Evolutionary conservation across 1,140 invertebrate species (phyloP).

Genomic region (Penaeus chinensis): DNA sequence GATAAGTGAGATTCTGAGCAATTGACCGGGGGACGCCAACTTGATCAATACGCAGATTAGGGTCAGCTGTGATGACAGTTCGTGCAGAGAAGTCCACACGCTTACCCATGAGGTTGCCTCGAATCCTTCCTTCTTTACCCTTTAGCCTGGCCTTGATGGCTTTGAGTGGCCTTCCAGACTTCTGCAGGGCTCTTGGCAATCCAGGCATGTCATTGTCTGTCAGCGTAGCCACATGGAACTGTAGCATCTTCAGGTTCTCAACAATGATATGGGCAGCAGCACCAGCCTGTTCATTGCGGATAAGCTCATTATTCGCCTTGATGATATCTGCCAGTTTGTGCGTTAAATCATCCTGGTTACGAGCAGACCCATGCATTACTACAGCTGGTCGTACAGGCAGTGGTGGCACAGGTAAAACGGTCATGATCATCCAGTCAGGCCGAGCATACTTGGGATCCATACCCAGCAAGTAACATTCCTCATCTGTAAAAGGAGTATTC

Average conservation of each 20-base stretch:
- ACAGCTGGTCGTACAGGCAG: conserved; percentile 92
- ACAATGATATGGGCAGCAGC: conserved; percentile 96
- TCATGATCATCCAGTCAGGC: conserved; percentile 98
- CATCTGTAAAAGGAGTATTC: conserved; percentile 74
- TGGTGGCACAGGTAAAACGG: conserved; percentile 81
- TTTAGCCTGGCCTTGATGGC: conserved; percentile 85
- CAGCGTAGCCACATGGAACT: conserved; percentile 98
- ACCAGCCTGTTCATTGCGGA: conserved; percentile 94
- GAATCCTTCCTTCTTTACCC: conserved; percentile 95
- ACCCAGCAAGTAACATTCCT: conserved; percentile 94
- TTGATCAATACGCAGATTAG: conserved; percentile 97
- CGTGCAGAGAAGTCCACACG: conserved; percentile 99
- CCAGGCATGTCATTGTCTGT: conserved; percentile 99
- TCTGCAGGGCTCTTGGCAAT: conserved; percentile 97
- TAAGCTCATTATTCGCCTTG: conserved; percentile 96
- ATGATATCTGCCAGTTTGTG: conserved; percentile 99
- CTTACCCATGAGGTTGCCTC: conserved; percentile 99
- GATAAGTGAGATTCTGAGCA: conserved; percentile 99
- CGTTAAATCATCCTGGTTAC: conserved; percentile 98
- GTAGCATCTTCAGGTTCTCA: conserved; percentile 98
- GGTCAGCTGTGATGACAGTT: conserved; percentile 99
- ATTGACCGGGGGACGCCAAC: conserved; percentile 98
- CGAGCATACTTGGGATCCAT: conserved; percentile 94
- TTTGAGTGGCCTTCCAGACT: conserved; percentile 98
- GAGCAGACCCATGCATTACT: conserved; percentile 99